Conservation (phyloP, 2,113 vertebrate species). For the Caloenas nicobarica region DNA sequence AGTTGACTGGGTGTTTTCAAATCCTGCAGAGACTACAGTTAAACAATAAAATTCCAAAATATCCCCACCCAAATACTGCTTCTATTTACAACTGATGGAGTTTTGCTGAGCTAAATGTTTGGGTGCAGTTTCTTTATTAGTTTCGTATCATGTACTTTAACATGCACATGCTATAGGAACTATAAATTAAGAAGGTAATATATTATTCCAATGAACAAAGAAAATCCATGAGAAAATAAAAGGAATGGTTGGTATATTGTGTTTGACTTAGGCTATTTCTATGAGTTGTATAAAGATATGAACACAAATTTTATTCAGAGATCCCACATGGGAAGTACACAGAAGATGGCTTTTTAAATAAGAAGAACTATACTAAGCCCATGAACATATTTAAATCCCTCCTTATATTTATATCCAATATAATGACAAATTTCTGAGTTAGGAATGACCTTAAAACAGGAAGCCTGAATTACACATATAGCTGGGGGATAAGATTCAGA, state of each 20-base stretch:
- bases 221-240: not conserved
- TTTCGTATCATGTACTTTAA: not conserved
- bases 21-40: not conserved
- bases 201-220: not conserved
- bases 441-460: slow-evolving; percentile 23
- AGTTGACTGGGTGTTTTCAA: not conserved
- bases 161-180: not conserved
- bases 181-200: not conserved
- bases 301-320: not conserved
- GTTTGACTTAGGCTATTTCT: not conserved
- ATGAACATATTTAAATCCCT: not conserved
- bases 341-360: not conserved
- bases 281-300: not conserved
- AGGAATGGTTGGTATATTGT: not conserved
- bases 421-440: not conserved
- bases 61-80: not conserved
- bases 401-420: not conserved
- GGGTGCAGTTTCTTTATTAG: not conserved
- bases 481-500: not conserved
- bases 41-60: not conserved
- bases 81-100: not conserved
- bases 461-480: not conserved
- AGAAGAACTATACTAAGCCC: not conserved
- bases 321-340: not conserved
- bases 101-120: not conserved